Base-by-base conservation (phyloP, 2,888 invertebrate genomes). In the Meta bourneti region DNA sequence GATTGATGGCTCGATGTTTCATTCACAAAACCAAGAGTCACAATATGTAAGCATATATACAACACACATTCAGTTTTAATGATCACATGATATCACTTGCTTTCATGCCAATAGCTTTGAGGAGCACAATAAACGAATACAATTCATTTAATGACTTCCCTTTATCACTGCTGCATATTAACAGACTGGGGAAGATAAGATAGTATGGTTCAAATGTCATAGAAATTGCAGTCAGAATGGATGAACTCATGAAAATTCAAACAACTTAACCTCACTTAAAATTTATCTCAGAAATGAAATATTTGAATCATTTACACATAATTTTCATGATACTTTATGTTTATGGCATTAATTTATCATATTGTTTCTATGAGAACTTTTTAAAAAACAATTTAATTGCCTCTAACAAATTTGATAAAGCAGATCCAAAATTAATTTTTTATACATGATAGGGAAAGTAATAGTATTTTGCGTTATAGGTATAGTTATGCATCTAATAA, bases 71-170 rank as follows among this genome's bases (percentile, higher is more conserved):
- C 52, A 19, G 9, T 72, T 84, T 74, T 74, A 75, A 84, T 61
- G 61, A 61, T 84, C 84, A 84, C 84, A 84, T 82, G 34, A 69
- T 80, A 80, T 80, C 80, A 82, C 74, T 75, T 84, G 74, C 84
- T 84, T 74, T 61, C 75, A 49, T 34, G 48, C 54, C 9, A 49
- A 54, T 51, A 54, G 74, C 61, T 19, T 2, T 75, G 70, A 16
- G 20, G 16, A 75, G 84, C 16, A 75, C 48, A n/a, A n/a, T 75
- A 79, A 20, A 61, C 20, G 9, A 11, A 20, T 83, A 72, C 11
- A 16, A 61, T 61, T 11, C 16, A 61, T 16, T 61, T 61, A 11
- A 5, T 61, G 8, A 8, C 61, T 61, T 61, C 16, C 61, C 16
- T 16, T 8, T 61, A 61, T 61, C 11, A 61, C 16, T 61, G 11